Percentiles rank a stretch among this genome's conserved stretches.
These are phyloP conservation scores for Copidosoma aretas DNA, from an alignment of 2,888 invertebrate species.

Conservation along the genomic window DNA sequence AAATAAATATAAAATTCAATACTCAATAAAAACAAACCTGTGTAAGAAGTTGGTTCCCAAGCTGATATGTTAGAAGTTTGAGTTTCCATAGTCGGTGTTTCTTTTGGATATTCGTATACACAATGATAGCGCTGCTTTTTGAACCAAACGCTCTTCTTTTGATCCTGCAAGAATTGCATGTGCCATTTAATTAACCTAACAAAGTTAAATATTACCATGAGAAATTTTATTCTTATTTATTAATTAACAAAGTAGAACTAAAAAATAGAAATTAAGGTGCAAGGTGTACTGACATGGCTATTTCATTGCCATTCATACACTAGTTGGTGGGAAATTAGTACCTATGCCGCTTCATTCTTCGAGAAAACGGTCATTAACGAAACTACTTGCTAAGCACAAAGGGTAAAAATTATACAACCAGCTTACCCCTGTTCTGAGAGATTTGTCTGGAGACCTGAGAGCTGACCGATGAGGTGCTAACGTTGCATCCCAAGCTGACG, in stretches of 20 bases:
- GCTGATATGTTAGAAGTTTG: conserved; percentile 50
- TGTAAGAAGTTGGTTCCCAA: conserved; percentile 56
- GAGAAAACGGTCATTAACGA: conserved; percentile 48
- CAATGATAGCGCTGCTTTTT: conserved; percentile 84
- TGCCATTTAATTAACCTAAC: not conserved
- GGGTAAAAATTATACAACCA: not conserved
- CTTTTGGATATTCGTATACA: conserved; percentile 84
- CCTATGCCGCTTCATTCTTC: conserved; percentile 61
- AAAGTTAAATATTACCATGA: conserved; percentile 9
- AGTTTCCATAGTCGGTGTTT: conserved; percentile 62
- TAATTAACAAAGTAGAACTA: conserved; percentile 4
- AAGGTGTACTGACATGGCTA: not conserved
- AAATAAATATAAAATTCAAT: conserved; percentile 8
- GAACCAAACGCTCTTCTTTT: conserved; percentile 78
- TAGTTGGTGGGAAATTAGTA: conserved; percentile 45
- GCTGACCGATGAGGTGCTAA: conserved; percentile 80
- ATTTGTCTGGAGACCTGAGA: conserved; percentile 68
- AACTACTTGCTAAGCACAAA: conserved; percentile 23
- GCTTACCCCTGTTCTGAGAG: conserved; percentile 60
- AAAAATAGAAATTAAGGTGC: conserved; percentile 1
- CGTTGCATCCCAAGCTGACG: conserved; percentile 82
- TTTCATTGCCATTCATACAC: conserved; percentile 13
- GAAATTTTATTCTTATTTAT: not conserved
- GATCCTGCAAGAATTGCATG: conserved; percentile 62
- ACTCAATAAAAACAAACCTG: conserved; percentile 52